phyloP scores from a whole-genome alignment of 1,140 invertebrate genomes.

The Meloidogyne exigua region DNA sequence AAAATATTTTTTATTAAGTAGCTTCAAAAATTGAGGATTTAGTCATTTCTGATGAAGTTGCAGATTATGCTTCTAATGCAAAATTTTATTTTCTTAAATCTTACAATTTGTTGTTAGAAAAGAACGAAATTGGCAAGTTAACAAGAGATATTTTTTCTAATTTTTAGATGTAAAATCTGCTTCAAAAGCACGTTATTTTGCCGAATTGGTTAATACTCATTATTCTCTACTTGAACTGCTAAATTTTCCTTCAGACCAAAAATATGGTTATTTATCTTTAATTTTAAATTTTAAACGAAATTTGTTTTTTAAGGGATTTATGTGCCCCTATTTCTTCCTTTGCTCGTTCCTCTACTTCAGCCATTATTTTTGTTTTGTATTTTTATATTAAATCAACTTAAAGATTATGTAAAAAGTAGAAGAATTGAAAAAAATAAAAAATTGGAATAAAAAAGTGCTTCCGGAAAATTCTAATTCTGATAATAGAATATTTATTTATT shows the following conservation, averaged over 20 bases:
- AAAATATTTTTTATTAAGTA: conserved; percentile 13
- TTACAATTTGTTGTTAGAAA: conserved; percentile 19
- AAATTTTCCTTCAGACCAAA: conserved; percentile 49
- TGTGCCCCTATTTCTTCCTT: conserved; percentile 42
- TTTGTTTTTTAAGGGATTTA: conserved; percentile 31
- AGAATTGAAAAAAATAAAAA: conserved; percentile 9
- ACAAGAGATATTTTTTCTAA: conserved; percentile 7
- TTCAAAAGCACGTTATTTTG: conserved; percentile 40
- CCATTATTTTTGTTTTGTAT: conserved; percentile 8
- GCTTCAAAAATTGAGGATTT: conserved; percentile 43
- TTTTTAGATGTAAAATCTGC: conserved; percentile 30
- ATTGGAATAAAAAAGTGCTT: neutral
- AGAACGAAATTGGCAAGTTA: neutral
- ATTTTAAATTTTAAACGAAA: too few relatives aligned
- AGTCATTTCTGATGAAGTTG: conserved; percentile 42
- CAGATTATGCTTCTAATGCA: conserved; percentile 20
- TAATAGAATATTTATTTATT: too few relatives aligned
- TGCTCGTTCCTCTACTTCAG: conserved; percentile 34
- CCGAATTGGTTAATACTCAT: conserved; percentile 43
- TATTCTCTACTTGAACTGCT: conserved; percentile 38
- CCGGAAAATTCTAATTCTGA: neutral
- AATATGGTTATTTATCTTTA: conserved; percentile 35
- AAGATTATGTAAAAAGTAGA: neutral
- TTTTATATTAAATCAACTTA: neutral
- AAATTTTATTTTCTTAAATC: conserved; percentile 32